These are phyloP conservation scores for Toxotes chatareus DNA, from an alignment of 2,113 vertebrate genomes.

Conservation along the genomic window DNA sequence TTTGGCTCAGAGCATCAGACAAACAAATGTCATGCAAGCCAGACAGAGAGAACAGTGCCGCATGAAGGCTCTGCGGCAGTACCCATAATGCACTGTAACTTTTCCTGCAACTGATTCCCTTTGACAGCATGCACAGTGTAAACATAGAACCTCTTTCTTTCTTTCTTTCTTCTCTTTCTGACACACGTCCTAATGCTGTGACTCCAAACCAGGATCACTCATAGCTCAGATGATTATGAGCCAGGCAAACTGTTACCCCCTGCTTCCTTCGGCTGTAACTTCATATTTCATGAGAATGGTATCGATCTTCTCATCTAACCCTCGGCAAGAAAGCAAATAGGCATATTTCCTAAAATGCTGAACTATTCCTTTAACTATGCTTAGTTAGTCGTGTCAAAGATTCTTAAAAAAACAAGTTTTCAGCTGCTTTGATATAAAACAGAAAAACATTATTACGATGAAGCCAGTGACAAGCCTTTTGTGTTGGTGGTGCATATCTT, in stretches of 20 bases:
- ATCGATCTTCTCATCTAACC: not conserved
- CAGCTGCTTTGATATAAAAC: not conserved
- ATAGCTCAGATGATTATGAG: not conserved
- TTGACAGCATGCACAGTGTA: constrained; percentile 22
- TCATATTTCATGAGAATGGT: not conserved
- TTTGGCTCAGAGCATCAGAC: constrained; percentile 67
- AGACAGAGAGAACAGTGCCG: constrained; percentile 19
- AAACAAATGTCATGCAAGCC: constrained; percentile 71
- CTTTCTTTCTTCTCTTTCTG: not conserved
- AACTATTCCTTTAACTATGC: not conserved
- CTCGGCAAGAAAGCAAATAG: not conserved
- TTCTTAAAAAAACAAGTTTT: not conserved
- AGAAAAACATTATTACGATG: not conserved
- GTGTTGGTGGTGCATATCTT: constrained; percentile 19
- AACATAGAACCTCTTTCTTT: not conserved
- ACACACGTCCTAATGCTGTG: not conserved
- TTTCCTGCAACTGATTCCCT: constrained; percentile 40
- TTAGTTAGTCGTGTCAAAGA: not conserved
- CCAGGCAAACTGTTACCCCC: not conserved
- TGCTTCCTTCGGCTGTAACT: not conserved
- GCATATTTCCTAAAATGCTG: not conserved
- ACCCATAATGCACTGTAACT: constrained; percentile 28
- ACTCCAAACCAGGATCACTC: not conserved
- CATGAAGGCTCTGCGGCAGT: constrained; percentile 19
- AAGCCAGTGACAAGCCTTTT: not conserved